Evolutionary conservation across 2,888 invertebrate species (phyloP).

Genomic region (Pristionchus entomophagus): DNA sequence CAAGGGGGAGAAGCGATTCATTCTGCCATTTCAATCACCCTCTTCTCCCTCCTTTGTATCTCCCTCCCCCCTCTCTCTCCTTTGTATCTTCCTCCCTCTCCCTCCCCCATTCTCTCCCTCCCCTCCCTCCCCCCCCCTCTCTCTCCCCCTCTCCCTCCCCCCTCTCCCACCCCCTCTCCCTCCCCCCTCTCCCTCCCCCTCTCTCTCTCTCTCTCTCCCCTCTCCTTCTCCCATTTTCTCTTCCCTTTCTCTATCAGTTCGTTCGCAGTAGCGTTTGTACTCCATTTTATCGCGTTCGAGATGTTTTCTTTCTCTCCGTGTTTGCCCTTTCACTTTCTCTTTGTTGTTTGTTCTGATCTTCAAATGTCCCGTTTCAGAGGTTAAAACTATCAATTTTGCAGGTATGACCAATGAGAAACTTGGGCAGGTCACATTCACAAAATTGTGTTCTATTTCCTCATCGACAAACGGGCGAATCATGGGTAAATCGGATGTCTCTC

Average conservation of each 20-base stretch:
- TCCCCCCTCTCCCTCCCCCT: neutral
- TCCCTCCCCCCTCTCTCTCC: neutral
- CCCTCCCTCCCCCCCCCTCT: neutral
- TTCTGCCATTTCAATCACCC: constrained; percentile 35
- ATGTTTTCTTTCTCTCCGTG: neutral
- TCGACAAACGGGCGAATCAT: neutral
- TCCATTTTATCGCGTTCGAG: constrained; percentile 15
- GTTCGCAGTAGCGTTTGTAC: constrained; percentile 17
- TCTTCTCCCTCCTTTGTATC: neutral
- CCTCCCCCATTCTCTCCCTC: neutral
- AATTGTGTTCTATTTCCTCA: neutral
- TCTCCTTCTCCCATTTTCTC: neutral
- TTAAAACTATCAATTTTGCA: neutral
- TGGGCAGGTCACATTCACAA: neutral
- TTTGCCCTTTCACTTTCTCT: neutral
- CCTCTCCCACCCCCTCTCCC: neutral
- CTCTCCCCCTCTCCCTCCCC: neutral
- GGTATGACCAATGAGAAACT: neutral
- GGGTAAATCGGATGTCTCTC: neutral
- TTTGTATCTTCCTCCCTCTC: neutral
- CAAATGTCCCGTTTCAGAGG: too few relatives aligned
- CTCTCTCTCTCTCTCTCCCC: neutral
- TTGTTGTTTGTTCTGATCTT: neutral
- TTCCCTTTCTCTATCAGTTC: neutral
- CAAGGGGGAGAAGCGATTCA: constrained; percentile 6